Percentiles rank a stretch among this genome's conserved stretches.
Conservation (phyloP, 2,888 invertebrate genomes). For the Napeogenes sylphis region DNA sequence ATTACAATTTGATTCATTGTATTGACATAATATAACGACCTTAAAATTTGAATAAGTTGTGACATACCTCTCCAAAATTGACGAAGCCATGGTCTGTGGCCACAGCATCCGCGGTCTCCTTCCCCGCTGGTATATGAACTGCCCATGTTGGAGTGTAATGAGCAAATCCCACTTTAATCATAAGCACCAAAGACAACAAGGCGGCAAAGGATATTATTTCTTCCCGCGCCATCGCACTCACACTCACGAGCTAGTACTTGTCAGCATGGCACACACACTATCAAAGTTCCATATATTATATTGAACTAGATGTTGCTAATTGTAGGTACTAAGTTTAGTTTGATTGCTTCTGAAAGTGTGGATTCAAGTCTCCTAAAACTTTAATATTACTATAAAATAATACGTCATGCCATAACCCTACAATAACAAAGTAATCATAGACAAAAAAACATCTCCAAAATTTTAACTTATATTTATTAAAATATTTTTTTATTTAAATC, state of each 20-base stretch:
- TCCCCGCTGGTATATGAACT: slow-evolving; percentile 85
- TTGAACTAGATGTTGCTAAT: slow-evolving; percentile 19
- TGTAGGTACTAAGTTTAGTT: not conserved
- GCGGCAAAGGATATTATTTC: slow-evolving; percentile 53
- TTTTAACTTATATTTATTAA: not conserved
- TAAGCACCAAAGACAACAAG: slow-evolving; percentile 53
- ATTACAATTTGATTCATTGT: not conserved
- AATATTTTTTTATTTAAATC: not conserved
- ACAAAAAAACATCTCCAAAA: too few species aligned
- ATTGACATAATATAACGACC: not conserved
- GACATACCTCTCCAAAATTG: slow-evolving; percentile 89
- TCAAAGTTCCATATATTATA: slow-evolving; percentile 13
- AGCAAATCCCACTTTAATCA: slow-evolving; percentile 50
- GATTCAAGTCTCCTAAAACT: not conserved
- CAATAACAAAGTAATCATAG: too few species aligned
- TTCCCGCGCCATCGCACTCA: slow-evolving; percentile 68
- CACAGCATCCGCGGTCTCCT: slow-evolving; percentile 83
- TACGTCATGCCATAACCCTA: too few species aligned
- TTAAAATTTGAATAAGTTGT: not conserved
- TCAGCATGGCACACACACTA: slow-evolving; percentile 69
- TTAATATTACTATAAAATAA: too few species aligned
- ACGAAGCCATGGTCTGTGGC: slow-evolving; percentile 90
- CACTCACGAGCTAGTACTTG: slow-evolving; percentile 71
- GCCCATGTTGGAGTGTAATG: slow-evolving; percentile 92
- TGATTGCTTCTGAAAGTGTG: not conserved